Percentiles rank a stretch among this genome's conserved stretches.
These are phyloP conservation scores for Cartodere bifasciata DNA, from an alignment of 2,888 invertebrate species.

Conservation along the genomic window DNA sequence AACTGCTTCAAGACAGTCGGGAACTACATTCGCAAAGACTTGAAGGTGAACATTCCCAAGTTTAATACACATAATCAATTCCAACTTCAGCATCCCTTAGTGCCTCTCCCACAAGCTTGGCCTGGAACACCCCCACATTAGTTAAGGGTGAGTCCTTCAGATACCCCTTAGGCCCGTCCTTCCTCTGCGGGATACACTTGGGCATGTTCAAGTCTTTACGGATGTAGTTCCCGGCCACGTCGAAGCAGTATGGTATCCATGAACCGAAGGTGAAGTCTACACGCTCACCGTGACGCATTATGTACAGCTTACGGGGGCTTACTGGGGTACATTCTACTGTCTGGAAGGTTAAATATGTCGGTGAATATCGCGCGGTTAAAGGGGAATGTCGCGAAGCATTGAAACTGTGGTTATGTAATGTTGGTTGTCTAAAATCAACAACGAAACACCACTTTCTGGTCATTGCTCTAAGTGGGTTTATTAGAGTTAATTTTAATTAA, in stretches of 20 bases:
- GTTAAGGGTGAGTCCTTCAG: conserved; percentile 83
- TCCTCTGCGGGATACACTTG: conserved; percentile 55
- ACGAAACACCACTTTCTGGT: too few species aligned
- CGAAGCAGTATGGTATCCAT: conserved; percentile 84
- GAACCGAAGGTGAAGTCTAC: conserved; percentile 88
- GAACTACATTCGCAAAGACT: conserved; percentile 90
- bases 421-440: too few species aligned
- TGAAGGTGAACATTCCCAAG: conserved; percentile 79
- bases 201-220: conserved; percentile 91
- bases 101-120: conserved; percentile 71
- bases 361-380: too few species aligned
- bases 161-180: conserved; percentile 58
- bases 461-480: too few species aligned
- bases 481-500: too few species aligned
- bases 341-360: too few species aligned
- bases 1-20: conserved; percentile 47
- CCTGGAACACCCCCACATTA: conserved; percentile 76
- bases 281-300: conserved; percentile 87
- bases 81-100: conserved; percentile 54
- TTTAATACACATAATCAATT: conserved; percentile 67
- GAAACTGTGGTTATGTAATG: too few species aligned
- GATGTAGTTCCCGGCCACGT: conserved; percentile 60
- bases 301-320: conserved; percentile 41
- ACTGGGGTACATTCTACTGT: too few species aligned
- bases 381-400: too few species aligned